Evolutionary conservation across 2,888 invertebrate genomes (phyloP).

Genomic region (Anodontia alba): DNA sequence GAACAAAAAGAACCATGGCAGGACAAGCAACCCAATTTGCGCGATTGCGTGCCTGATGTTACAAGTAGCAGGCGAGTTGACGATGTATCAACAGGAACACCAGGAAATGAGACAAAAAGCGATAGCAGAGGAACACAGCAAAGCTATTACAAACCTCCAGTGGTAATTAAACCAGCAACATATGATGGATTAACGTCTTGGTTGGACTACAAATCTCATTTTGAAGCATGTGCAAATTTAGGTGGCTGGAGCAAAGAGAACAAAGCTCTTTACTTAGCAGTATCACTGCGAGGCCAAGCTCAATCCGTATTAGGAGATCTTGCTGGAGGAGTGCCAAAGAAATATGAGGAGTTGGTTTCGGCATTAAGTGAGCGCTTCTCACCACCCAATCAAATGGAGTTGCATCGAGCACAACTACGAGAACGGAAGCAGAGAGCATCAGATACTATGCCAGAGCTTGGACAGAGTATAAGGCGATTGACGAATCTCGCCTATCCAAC

Average conservation of each 20-base stretch:
- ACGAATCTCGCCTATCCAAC: neutral
- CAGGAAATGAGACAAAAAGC: too few species aligned
- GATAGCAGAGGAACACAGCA: too few species aligned
- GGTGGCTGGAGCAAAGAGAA: neutral
- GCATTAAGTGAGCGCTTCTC: too few species aligned
- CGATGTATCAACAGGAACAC: too few species aligned
- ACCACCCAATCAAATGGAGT: too few species aligned
- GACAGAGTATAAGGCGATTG: neutral
- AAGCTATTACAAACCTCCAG: neutral
- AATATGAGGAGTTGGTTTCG: too few species aligned
- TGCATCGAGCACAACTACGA: neutral
- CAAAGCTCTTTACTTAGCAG: neutral
- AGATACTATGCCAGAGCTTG: neutral
- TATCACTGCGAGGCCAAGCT: neutral
- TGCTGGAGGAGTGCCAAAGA: too few species aligned
- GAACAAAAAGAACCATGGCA: too few species aligned
- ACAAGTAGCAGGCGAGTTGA: too few species aligned
- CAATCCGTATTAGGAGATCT: too few species aligned
- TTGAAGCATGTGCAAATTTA: neutral
- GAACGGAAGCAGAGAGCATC: neutral
- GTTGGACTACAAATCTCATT: neutral
- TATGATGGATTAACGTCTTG: neutral
- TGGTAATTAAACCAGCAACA: neutral
- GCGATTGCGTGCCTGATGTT: too few species aligned
- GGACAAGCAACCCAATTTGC: too few species aligned